Evolutionary conservation across 2,113 vertebrate species (phyloP).

Genomic region (Heptranchias perlo): DNA sequence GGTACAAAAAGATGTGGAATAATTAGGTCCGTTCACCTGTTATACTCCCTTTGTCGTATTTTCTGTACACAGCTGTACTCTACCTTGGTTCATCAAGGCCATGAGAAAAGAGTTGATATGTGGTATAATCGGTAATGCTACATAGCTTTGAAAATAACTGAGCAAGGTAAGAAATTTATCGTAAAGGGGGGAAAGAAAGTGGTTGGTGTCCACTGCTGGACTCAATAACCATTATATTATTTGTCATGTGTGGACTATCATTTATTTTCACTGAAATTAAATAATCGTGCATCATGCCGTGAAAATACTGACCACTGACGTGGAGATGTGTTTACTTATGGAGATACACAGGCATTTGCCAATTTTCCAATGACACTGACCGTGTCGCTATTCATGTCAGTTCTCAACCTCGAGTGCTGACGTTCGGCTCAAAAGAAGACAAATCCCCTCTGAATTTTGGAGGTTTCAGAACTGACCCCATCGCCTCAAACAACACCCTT

Average conservation of each 20-base stretch:
- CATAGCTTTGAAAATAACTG: neutral
- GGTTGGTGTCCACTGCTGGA: neutral
- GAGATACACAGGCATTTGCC: neutral
- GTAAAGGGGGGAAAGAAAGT: neutral
- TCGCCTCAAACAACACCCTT: neutral
- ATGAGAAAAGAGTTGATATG: constrained; percentile 4
- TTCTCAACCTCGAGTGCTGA: neutral
- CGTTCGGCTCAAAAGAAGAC: neutral
- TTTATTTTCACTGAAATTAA: neutral
- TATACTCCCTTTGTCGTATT: too few relatives aligned
- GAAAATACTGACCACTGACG: too few relatives aligned
- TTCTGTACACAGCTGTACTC: neutral
- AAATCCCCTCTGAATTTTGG: neutral
- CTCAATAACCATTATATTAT: neutral
- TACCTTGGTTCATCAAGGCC: neutral
- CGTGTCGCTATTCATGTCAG: neutral
- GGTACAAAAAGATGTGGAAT: neutral
- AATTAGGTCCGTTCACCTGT: neutral
- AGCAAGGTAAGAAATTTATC: neutral
- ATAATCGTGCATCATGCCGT: constrained; percentile 23
- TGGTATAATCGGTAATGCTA: constrained; percentile 8
- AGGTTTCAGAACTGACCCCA: neutral
- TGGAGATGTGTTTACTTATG: neutral
- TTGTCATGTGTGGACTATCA: neutral
- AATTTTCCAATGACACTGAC: neutral